Evolutionary conservation across 2,113 vertebrate genomes (phyloP).

Genomic region (Cinclus cinclus): DNA sequence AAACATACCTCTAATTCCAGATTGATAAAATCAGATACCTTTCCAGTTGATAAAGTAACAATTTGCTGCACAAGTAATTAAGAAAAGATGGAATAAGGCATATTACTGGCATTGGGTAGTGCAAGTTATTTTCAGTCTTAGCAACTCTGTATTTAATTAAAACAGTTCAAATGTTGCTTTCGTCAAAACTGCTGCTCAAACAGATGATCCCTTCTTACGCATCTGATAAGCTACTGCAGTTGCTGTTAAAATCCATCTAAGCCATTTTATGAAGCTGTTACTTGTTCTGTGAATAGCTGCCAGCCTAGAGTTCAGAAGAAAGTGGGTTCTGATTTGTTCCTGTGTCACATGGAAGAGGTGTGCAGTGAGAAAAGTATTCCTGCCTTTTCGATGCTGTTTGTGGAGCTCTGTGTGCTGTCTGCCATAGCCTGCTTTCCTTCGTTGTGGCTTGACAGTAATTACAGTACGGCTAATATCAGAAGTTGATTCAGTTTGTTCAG

Average conservation of each 20-base stretch:
- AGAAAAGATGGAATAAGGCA: constrained; percentile 2
- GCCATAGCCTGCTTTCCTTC: neutral
- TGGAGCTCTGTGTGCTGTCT: neutral
- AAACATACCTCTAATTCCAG: constrained; percentile 19
- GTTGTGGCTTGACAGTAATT: neutral
- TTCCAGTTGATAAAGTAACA: constrained; percentile 11
- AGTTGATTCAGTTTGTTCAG: constrained; percentile 5
- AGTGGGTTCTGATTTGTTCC: constrained; percentile 60
- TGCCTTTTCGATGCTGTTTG: constrained; percentile 8
- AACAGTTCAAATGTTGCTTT: constrained; percentile 63
- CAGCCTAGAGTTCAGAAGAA: constrained; percentile 36
- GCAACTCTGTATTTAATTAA: constrained; percentile 65
- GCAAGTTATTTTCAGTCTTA: constrained; percentile 54
- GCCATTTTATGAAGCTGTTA: constrained; percentile 62
- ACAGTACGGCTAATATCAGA: constrained; percentile 4
- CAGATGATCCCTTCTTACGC: constrained; percentile 50
- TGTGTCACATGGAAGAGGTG: constrained; percentile 56
- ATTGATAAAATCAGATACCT: neutral
- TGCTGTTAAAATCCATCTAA: constrained; percentile 65
- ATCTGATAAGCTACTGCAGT: constrained; percentile 61
- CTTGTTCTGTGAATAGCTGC: constrained; percentile 67
- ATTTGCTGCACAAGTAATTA: constrained; percentile 24
- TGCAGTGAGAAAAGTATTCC: neutral
- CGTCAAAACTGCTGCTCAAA: constrained; percentile 51
- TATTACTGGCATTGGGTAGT: neutral